Evolutionary conservation across 1,140 invertebrate genomes (phyloP).

Genomic region (Agraylea sexmaculata): DNA sequence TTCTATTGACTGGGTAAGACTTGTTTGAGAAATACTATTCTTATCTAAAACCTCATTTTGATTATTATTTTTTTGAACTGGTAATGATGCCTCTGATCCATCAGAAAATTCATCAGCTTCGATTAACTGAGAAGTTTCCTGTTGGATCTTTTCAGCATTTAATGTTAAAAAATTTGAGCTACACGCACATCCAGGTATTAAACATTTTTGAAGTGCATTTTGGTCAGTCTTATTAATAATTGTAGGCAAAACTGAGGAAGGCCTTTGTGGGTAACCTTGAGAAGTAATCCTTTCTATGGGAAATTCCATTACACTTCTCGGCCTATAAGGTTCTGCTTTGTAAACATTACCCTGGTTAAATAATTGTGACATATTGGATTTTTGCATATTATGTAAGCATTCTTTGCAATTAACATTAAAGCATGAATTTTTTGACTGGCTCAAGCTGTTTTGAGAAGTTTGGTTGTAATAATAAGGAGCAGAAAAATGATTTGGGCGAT

Average conservation of each 20-base stretch:
- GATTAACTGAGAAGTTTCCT: slow-evolving; percentile 28
- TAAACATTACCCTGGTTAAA: slow-evolving; percentile 17
- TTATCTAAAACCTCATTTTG: slow-evolving; percentile 25
- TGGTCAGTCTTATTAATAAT: slow-evolving; percentile 25
- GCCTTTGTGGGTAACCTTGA: slow-evolving; percentile 9
- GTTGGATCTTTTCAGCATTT: slow-evolving; percentile 23
- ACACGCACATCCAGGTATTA: slow-evolving; percentile 35
- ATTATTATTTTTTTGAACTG: slow-evolving; percentile 18
- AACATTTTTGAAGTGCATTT: slow-evolving; percentile 27
- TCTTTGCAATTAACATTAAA: slow-evolving; percentile 5
- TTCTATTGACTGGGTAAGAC: slow-evolving; percentile 22
- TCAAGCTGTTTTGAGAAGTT: slow-evolving; percentile 13
- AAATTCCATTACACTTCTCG: slow-evolving; percentile 16
- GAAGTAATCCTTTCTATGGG: slow-evolving; percentile 6
- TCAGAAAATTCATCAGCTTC: slow-evolving; percentile 24
- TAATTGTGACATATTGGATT: slow-evolving; percentile 14
- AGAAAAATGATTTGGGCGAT: slow-evolving; percentile 9
- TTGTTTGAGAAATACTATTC: slow-evolving; percentile 28
- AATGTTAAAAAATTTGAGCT: slow-evolving; percentile 24
- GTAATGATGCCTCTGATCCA: not conserved
- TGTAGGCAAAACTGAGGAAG: slow-evolving; percentile 20
- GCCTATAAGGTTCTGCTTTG: slow-evolving; percentile 17
- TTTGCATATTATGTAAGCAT: slow-evolving; percentile 7
- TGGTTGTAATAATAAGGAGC: slow-evolving; percentile 17
- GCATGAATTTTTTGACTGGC: slow-evolving; percentile 4